A percentile compares a stretch with the other conserved stretches of the same genome.
Conservation (phyloP, 1,140 invertebrate genomes). For the Drosophila ironensis region DNA sequence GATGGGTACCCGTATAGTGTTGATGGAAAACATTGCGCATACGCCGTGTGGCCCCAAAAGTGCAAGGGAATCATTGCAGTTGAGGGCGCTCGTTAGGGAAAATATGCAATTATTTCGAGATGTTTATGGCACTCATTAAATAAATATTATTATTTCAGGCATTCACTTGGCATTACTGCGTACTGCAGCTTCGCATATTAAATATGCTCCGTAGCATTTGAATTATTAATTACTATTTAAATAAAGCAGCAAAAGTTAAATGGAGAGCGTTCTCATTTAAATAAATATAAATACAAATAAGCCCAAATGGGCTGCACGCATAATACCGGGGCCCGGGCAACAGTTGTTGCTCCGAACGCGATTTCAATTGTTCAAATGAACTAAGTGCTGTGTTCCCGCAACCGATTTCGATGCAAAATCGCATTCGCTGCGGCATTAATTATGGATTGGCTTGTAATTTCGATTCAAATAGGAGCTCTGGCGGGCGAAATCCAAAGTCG, state of each 20-base stretch:
- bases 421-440: neutral
- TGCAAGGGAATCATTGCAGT: neutral
- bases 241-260: slow-evolving; percentile 75
- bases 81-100: slow-evolving; percentile 22
- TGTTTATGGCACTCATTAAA: slow-evolving; percentile 72
- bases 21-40: neutral
- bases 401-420: slow-evolving; percentile 9
- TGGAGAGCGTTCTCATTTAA: slow-evolving; percentile 75
- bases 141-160: slow-evolving; percentile 72
- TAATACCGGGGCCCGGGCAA: slow-evolving; percentile 21
- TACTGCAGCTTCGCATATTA: slow-evolving; percentile 48
- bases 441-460: neutral
- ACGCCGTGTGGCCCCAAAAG: neutral
- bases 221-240: slow-evolving; percentile 79
- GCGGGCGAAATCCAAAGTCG: slow-evolving; percentile 14
- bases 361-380: slow-evolving; percentile 5
- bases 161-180: slow-evolving; percentile 54
- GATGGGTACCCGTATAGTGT: neutral
- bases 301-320: slow-evolving; percentile 45
- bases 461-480: neutral
- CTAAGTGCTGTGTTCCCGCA: neutral
- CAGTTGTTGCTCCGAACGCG: neutral
- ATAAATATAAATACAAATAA: slow-evolving; percentile 63
- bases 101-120: slow-evolving; percentile 43
- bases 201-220: slow-evolving; percentile 65